Conservation (phyloP, 2,888 invertebrate species). For the Eupithecia exiguata region DNA sequence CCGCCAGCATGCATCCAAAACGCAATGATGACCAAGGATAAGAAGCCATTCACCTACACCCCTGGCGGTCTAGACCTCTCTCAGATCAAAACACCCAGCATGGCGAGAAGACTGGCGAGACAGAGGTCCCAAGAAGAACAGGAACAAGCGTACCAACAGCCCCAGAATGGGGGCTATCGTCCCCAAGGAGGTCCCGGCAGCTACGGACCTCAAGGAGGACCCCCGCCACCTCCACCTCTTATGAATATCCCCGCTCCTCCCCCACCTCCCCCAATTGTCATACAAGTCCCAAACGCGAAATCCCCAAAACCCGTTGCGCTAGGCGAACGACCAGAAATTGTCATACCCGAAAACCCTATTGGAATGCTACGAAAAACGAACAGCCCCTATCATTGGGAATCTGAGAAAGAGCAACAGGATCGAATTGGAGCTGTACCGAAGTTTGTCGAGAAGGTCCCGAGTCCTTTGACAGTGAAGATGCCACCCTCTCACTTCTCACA, state of each 20-base stretch:
- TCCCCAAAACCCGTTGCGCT: constrained; percentile 81
- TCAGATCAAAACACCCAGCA: constrained; percentile 94
- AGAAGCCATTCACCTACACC: constrained; percentile 98
- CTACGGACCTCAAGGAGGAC: constrained; percentile 50
- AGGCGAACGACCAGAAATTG: constrained; percentile 88
- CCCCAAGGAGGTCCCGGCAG: constrained; percentile 53
- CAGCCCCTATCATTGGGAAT: constrained; percentile 86
- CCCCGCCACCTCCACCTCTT: constrained; percentile 77
- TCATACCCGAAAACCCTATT: constrained; percentile 89
- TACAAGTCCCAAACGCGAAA: constrained; percentile 75
- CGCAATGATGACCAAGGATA: constrained; percentile 97
- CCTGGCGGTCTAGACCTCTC: constrained; percentile 96
- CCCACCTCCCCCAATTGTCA: constrained; percentile 85
- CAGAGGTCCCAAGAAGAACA: constrained; percentile 85
- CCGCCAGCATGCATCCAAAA: constrained; percentile 96
- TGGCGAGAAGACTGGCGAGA: constrained; percentile 89
- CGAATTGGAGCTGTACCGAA: constrained; percentile 78
- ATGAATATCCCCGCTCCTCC: constrained; percentile 76
- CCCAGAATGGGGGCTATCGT: constrained; percentile 61
- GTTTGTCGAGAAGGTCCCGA: constrained; percentile 76
- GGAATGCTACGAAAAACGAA: constrained; percentile 87
- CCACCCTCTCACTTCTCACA: constrained; percentile 71
- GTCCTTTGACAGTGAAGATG: constrained; percentile 78
- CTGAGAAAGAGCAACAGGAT: constrained; percentile 83
- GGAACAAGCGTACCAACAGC: constrained; percentile 70